These are phyloP conservation scores for Zhengitettix transpicula DNA, from an alignment of 2,888 invertebrate genomes.

Conservation along the genomic window DNA sequence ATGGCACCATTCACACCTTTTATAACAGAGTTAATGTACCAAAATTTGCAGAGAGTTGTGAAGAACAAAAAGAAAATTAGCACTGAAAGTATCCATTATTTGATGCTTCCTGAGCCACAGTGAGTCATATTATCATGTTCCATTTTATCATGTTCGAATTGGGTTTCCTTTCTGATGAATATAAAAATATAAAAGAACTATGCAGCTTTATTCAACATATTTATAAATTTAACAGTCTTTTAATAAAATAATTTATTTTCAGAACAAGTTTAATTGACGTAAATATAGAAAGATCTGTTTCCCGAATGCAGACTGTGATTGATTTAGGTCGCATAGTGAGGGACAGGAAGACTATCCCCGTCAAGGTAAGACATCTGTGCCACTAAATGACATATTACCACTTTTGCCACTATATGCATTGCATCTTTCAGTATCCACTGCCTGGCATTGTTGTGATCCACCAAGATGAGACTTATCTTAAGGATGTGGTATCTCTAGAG, in stretches of 20 bases:
- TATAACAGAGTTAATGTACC: slow-evolving; percentile 88
- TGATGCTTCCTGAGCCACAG: slow-evolving; percentile 54
- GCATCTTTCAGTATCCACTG: slow-evolving; percentile 57
- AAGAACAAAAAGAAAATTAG: no score
- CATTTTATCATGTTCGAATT: no score
- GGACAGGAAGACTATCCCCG: slow-evolving; percentile 83
- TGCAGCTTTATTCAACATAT: neutral
- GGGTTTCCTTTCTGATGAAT: neutral
- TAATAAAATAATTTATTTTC: neutral
- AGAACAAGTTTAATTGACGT: slow-evolving; percentile 48
- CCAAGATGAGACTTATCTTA: slow-evolving; percentile 57
- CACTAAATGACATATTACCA: neutral
- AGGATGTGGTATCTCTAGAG: slow-evolving; percentile 61
- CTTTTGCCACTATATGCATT: neutral
- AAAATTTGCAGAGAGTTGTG: slow-evolving; percentile 51
- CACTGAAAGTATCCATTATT: slow-evolving; percentile 73
- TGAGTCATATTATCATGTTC: no score
- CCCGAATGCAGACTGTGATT: slow-evolving; percentile 86
- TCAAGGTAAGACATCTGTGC: slow-evolving; percentile 39
- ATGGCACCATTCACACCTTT: slow-evolving; percentile 98
- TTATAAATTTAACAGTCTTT: no score
- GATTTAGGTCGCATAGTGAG: slow-evolving; percentile 85
- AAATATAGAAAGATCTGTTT: slow-evolving; percentile 76
- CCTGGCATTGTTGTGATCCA: slow-evolving; percentile 93
- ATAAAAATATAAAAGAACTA: neutral